These are phyloP conservation scores for Serranus cabrilla DNA, from an alignment of 2,797 vertebrate species.

Conservation along the genomic window DNA sequence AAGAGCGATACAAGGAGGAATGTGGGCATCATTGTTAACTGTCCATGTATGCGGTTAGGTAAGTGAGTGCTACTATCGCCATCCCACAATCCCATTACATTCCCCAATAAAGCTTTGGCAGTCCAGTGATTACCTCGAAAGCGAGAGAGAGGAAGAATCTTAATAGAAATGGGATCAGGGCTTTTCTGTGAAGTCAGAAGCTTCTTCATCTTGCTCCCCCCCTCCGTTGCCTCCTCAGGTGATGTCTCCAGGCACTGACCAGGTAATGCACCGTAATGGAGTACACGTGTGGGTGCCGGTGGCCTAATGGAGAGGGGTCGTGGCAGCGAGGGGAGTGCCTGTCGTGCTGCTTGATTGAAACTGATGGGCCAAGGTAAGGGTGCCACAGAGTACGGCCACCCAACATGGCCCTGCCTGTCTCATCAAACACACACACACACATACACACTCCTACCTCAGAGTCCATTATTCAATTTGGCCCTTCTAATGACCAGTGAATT, in stretches of 20 bases:
- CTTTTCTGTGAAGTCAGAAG: slow-evolving; percentile 32
- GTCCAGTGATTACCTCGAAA: slow-evolving; percentile 74
- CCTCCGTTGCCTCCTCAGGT: slow-evolving; percentile 32
- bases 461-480: slow-evolving; percentile 88
- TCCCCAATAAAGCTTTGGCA: slow-evolving; percentile 77
- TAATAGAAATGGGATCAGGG: slow-evolving; percentile 71
- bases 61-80: slow-evolving; percentile 62
- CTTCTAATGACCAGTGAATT: slow-evolving; percentile 86
- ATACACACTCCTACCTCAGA: slow-evolving; percentile 48
- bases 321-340: slow-evolving; percentile 67
- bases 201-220: slow-evolving; percentile 7
- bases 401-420: slow-evolving; percentile 60
- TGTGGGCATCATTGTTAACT: slow-evolving; percentile 49
- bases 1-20: slow-evolving; percentile 11
- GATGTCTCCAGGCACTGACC: slow-evolving; percentile 60
- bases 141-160: slow-evolving; percentile 57
- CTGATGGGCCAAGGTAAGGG: slow-evolving; percentile 82
- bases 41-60: slow-evolving; percentile 59
- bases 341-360: slow-evolving; percentile 85
- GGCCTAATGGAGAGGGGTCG: slow-evolving; percentile 81
- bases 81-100: slow-evolving; percentile 75
- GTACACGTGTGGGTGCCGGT: slow-evolving; percentile 77
- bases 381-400: slow-evolving; percentile 72
- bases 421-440: slow-evolving; percentile 39
- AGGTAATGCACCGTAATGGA: slow-evolving; percentile 83